Conservation (phyloP, 2,888 invertebrate species). For the Alviniconcha strummeri region DNA sequence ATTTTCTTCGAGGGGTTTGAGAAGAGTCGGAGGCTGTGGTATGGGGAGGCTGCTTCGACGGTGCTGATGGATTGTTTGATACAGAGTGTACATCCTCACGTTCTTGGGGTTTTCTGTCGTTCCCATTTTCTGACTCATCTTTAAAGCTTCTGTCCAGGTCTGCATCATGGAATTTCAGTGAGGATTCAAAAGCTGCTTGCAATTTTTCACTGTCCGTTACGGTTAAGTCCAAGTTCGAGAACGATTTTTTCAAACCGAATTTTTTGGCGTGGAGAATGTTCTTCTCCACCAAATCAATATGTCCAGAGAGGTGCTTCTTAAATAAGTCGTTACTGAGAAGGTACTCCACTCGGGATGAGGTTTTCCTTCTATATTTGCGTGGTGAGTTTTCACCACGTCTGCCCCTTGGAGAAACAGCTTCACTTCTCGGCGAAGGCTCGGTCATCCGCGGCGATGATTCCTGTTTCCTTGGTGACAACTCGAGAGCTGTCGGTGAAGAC, state of each 20-base stretch:
- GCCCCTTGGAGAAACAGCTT: too few species aligned
- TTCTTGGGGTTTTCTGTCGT: background rate
- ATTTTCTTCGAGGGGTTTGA: conserved; percentile 13
- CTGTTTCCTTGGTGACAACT: too few species aligned
- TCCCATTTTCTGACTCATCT: background rate
- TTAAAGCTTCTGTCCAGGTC: background rate
- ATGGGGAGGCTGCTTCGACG: background rate
- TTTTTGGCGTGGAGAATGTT: conserved; percentile 21
- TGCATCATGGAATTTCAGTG: background rate
- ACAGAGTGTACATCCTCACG: background rate
- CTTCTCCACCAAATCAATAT: conserved; percentile 47
- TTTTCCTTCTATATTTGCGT: background rate
- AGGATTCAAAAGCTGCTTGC: conserved; percentile 2
- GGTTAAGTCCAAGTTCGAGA: conserved; percentile 56
- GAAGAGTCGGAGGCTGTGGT: background rate
- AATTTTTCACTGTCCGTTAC: conserved; percentile 34
- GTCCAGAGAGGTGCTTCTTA: conserved; percentile 55
- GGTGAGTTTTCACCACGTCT: background rate
- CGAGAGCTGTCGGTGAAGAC: too few species aligned
- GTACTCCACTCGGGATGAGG: conserved; percentile 51
- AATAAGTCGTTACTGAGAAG: conserved; percentile 55
- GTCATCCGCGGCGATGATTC: too few species aligned
- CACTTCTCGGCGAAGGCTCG: too few species aligned
- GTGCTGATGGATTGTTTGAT: background rate
- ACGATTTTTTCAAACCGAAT: conserved; percentile 51